These are phyloP conservation scores for Homarus americanus DNA, from an alignment of 1,140 invertebrate species.

Conservation along the genomic window DNA sequence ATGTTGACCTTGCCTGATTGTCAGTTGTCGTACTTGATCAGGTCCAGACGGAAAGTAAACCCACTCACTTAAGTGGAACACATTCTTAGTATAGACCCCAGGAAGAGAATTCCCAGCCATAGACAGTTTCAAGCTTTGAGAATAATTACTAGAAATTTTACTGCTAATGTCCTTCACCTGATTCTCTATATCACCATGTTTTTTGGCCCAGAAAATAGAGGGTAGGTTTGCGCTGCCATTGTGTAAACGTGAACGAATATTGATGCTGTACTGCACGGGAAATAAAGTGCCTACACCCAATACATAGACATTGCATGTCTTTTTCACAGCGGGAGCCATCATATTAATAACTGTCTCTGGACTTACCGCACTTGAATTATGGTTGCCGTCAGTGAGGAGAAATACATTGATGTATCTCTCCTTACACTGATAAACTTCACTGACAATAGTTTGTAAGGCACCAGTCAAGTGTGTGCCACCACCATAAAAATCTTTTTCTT, in stretches of 20 bases:
- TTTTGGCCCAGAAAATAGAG: constrained; percentile 61
- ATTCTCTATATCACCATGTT: not conserved
- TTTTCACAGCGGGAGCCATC: constrained; percentile 12
- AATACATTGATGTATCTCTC: constrained; percentile 39
- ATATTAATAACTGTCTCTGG: constrained; percentile 15
- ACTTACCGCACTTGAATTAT: constrained; percentile 36
- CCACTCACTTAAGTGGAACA: constrained; percentile 25
- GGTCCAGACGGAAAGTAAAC: not conserved
- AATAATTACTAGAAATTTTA: constrained; percentile 13
- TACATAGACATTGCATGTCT: constrained; percentile 54
- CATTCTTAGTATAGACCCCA: constrained; percentile 3
- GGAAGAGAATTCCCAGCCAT: constrained; percentile 35
- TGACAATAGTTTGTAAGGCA: constrained; percentile 25
- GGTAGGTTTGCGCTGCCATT: constrained; percentile 64
- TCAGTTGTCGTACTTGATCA: not conserved
- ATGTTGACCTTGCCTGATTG: not conserved
- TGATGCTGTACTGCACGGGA: constrained; percentile 64
- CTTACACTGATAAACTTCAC: constrained; percentile 28
- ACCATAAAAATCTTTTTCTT: not conserved
- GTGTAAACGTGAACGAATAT: constrained; percentile 60
- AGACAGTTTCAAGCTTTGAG: constrained; percentile 20
- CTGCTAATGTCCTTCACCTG: constrained; percentile 33
- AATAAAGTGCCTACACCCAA: constrained; percentile 46
- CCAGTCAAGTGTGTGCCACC: constrained; percentile 28
- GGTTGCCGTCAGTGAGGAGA: constrained; percentile 59